phyloP scores from a whole-genome alignment of 2,797 vertebrate genomes.

The Ceryle rudis region DNA sequence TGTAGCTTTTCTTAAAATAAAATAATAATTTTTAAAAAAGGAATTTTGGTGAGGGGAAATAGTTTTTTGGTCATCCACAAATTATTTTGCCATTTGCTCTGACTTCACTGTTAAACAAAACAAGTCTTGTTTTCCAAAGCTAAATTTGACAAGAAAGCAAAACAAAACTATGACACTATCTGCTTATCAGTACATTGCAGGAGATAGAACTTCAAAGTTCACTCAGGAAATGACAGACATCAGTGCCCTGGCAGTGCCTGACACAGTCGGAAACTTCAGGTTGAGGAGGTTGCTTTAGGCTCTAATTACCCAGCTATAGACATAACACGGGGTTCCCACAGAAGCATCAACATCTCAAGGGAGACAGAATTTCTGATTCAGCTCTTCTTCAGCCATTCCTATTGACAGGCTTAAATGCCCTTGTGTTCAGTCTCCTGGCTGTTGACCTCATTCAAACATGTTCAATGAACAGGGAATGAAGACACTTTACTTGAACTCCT shows the following conservation, averaged over 20 bases:
- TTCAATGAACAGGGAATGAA: background rate
- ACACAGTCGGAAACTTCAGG: background rate
- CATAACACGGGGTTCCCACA: background rate
- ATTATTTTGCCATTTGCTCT: background rate
- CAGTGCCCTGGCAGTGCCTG: background rate
- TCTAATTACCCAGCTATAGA: background rate
- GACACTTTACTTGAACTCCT: background rate
- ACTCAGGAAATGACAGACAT: background rate
- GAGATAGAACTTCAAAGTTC: background rate
- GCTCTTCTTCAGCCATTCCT: background rate
- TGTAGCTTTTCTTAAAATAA: background rate
- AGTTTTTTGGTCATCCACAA: background rate
- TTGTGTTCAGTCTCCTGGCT: background rate
- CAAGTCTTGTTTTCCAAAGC: background rate
- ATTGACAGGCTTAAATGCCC: background rate
- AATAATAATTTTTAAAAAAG: background rate
- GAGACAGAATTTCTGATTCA: background rate
- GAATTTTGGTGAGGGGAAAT: background rate
- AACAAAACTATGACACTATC: fast-evolving
- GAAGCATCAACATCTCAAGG: background rate
- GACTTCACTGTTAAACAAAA: background rate
- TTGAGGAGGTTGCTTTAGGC: background rate
- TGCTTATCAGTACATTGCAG: background rate
- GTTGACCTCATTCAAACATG: background rate
- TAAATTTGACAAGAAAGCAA: background rate